Base-by-base conservation (phyloP, 2,113 vertebrate genomes). In the Eretmochelys imbricata region DNA sequence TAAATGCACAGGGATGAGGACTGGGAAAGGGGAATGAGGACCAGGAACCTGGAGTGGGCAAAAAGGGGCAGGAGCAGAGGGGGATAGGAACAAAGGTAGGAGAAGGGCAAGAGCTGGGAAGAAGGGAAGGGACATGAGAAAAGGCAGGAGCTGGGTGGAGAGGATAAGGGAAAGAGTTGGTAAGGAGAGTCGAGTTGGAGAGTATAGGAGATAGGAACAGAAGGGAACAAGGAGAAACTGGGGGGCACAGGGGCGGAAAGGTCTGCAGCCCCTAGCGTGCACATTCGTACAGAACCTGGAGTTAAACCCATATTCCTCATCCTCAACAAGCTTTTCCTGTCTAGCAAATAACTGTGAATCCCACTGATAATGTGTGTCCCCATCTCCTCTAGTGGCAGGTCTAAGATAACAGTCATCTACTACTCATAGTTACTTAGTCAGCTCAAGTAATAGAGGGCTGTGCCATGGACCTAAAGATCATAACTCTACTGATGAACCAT, bases 251-350 rank as follows among this genome's bases (percentile, higher is more conserved):
- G 87, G 78, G 19, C 25, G 79, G 46, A 48, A 82, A 80, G 1
- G 1, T 62, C 29, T 82, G 3, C 82, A 55, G 25, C 50, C 0
- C 0, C 35, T 55, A 35, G 10, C 2, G 8, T 7, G 53, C 17
- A 13, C 2, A 79, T 46, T 75, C 38, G 10, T 42, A 8, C 22
- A 6, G 29, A 76, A 46, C 72, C 20, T 46, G 72, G 38, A 14
- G 24, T 42, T 42, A 46, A 76, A 76, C 72, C 5, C 72, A 76
- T 5, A 9, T 85, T 94, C 35, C 57, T 80, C 42, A 84, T 82
- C 17, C 4, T 42, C 5, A 31, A 0, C n/a, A 51, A n/a, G 10
- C 9, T 48, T 93, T 50, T 90, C 29, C 27, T 59, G 12, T n/a
- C 38, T n/a, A 22, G 3, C 38, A 46, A 76, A 25, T 76, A 46